Evolutionary conservation across 23 tunicate genomes (phyloP).

Genomic region (Diplosoma virens): DNA sequence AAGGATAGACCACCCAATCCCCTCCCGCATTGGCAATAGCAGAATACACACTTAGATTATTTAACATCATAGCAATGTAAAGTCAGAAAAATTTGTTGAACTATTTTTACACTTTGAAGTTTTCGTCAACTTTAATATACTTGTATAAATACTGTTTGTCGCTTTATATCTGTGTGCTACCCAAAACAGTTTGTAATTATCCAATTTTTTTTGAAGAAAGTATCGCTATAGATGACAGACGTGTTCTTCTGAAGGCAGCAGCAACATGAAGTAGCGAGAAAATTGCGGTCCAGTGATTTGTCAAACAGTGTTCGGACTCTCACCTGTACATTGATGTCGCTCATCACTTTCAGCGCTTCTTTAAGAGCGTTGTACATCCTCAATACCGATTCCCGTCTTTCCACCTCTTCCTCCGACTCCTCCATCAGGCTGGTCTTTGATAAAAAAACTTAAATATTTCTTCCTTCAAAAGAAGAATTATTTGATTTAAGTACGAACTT

Average conservation of each 20-base stretch:
- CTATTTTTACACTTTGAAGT: not conserved
- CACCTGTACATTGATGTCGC: constrained; percentile 89
- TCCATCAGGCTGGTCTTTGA: too few relatives aligned
- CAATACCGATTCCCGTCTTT: constrained; percentile 68
- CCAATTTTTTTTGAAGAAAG: not conserved
- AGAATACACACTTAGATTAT: too few relatives aligned
- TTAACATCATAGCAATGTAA: not conserved
- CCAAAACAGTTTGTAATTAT: too few relatives aligned
- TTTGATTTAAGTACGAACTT: too few relatives aligned
- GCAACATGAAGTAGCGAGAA: not conserved
- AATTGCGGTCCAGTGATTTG: not conserved
- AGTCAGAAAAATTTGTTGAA: not conserved
- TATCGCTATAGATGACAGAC: not conserved
- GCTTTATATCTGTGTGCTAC: too few relatives aligned
- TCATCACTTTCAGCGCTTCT: constrained; percentile 81
- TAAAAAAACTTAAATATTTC: too few relatives aligned
- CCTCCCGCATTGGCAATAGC: too few relatives aligned
- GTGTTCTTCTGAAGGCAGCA: not conserved
- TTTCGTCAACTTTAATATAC: not conserved
- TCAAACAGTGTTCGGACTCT: not conserved
- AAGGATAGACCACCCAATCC: too few relatives aligned
- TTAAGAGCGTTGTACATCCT: constrained; percentile 85
- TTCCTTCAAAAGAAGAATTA: too few relatives aligned
- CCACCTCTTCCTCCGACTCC: constrained; percentile 79
- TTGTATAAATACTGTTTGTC: not conserved